Percentiles rank a stretch among this genome's conserved stretches.
These are phyloP conservation scores for Spisula solida DNA, from an alignment of 2,888 invertebrate genomes.

Conservation along the genomic window DNA sequence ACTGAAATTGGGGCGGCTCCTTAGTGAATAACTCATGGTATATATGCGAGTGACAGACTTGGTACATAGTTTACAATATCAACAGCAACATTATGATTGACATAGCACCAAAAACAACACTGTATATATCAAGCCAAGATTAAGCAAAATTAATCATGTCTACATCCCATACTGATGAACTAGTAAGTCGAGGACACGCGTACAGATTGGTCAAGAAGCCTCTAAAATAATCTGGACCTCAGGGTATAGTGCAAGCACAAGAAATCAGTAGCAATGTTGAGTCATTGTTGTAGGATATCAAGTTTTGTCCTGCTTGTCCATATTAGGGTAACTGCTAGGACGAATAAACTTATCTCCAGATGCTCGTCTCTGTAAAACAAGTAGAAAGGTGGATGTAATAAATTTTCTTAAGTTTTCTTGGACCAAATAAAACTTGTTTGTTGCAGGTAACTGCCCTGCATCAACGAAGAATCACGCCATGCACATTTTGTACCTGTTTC, in stretches of 20 bases:
- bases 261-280: constrained; percentile 23
- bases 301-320: constrained; percentile 81
- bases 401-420: background rate
- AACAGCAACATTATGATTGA: constrained; percentile 21
- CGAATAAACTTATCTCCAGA: constrained; percentile 85
- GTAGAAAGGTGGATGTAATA: background rate
- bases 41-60: constrained; percentile 2
- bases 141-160: constrained; percentile 2
- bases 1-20: too few species aligned
- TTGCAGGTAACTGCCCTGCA: too few species aligned
- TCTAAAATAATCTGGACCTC: background rate
- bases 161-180: constrained; percentile 10
- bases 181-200: background rate
- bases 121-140: constrained; percentile 22
- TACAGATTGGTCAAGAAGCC: background rate
- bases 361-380: constrained; percentile 77
- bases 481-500: too few species aligned
- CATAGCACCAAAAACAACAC: constrained; percentile 22
- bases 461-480: too few species aligned
- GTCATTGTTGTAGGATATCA: constrained; percentile 66
- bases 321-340: constrained; percentile 83
- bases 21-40: too few species aligned
- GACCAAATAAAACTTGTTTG: background rate
- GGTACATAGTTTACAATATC: constrained; percentile 11
- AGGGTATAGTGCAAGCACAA: constrained; percentile 29